Base-by-base conservation (phyloP, 2,113 vertebrate genomes). In the Protomyctophum bolini region DNA sequence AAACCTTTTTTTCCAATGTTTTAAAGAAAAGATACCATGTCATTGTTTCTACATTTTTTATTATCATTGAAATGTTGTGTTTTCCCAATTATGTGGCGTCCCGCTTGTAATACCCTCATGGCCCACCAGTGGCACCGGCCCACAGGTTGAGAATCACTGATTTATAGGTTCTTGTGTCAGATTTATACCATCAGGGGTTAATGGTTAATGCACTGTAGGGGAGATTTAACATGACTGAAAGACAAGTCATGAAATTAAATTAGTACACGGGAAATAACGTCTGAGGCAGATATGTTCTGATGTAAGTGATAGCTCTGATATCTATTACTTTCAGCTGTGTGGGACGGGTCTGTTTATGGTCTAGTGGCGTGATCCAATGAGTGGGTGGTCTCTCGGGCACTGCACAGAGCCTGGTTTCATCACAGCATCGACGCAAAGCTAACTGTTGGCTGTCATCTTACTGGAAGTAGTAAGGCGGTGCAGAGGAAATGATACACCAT, bases 311-410 rank as follows among this genome's bases (percentile, higher is more conserved):
- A 75, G 66, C 84, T 85, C 63, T 83, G 82, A 89, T 84, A 86
- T 89, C 61, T 82, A 91, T 90, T 90, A 84, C 72, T 88, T 91
- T 89, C 89, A 92, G 89, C 76, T 90, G 89, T 70, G 67, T 72
- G 78, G 50, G 72, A 73, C 58, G 9, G 68, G 83, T 74, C 73
- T 89, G 87, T 89, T 91, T 89, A 86, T 75, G 84, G 90, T 85
- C 67, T 75, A 80, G 82, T 80, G 87, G 81, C 55, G 70, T 3
- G 76, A 80, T 88, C 79, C 79, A 76, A 71, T 70, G 75, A 84
- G 87, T 91, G 90, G 90, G 90, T 91, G 90, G 89, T 92, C 91
- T 85, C 58, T 6, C 33, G 21, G 73, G 75, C 75, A 57, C 63
- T 60, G 84, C 76, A 48, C 76, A 71, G 76, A 1, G 67, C 58